These are phyloP conservation scores for Glaucomys volans DNA, from an alignment of 2,113 vertebrate species.

Conservation along the genomic window DNA sequence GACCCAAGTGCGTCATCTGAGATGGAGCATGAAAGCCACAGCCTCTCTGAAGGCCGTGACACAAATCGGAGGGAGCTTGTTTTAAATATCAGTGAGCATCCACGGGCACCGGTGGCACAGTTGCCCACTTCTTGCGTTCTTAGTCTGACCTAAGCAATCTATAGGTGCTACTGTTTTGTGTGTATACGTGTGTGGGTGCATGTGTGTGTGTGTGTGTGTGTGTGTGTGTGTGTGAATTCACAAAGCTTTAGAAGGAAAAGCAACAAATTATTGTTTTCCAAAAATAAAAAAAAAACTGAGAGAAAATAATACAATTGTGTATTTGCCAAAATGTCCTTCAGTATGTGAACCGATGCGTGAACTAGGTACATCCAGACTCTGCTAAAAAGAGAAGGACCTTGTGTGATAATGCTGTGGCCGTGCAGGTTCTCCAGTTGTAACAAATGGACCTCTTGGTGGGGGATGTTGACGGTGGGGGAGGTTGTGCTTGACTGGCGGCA, in stretches of 20 bases:
- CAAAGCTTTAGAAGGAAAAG: constrained; percentile 74
- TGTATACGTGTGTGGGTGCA: too few species aligned
- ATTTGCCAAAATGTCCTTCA: not conserved
- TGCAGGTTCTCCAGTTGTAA: not conserved
- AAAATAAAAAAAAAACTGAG: not conserved
- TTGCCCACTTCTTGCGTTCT: not conserved
- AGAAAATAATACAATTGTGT: not conserved
- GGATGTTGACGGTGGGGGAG: not conserved
- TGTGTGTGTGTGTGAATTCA: constrained; percentile 65
- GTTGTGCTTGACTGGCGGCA: not conserved
- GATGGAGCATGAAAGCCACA: not conserved
- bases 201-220: too few species aligned
- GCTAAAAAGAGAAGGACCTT: not conserved
- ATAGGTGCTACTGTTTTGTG: not conserved
- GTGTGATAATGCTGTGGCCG: not conserved
- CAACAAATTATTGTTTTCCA: constrained; percentile 85
- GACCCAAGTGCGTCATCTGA: constrained; percentile 70
- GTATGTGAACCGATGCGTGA: not conserved
- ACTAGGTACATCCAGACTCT: not conserved
- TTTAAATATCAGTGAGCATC: not conserved
- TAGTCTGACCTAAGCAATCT: constrained; percentile 11
- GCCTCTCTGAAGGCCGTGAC: not conserved
- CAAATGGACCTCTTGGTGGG: not conserved
- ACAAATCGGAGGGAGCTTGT: not conserved
- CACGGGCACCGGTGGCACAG: not conserved